Evolutionary conservation across 1,140 invertebrate species (phyloP), one percentile per base, ranked within the genome.

Genomic region (Saccostrea echinata): DNA sequence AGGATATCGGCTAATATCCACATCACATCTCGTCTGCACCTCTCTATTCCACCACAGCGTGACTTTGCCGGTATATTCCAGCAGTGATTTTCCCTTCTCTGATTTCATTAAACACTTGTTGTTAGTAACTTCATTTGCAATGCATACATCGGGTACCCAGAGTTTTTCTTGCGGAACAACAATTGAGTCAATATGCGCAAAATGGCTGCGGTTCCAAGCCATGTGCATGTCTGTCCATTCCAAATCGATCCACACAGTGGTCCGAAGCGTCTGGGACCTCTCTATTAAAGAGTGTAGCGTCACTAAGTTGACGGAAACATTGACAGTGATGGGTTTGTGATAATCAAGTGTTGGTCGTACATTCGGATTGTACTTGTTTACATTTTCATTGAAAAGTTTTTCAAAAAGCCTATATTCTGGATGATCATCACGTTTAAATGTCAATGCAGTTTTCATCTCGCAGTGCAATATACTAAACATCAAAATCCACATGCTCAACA

Each of bases 1-100:
- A 30, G 86, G 86, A 30, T 88, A 88, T 52, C 51, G 64, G 18
- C 43, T 71, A 12, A 86, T 86, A 30, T 86, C 84, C 8, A 86
- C 68, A 13, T 86, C 33, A 52, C 84, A 86, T 71, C 35, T 24
- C 4, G 61, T 86, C 51, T 71, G 61, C 4, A 86, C 35, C 13
- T 52, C 61, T 27, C 51, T 68, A 21, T 55, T 52, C 30, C 30
- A 43, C 61, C 64, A 86, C 13, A n/a, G 27, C 12, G 53, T 76
- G 9, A 76, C 53, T 12, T 35, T n/a, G 8, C 84, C 84, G 21
- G 35, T 86, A 24, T n/a, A 27, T 12, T 86, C 30, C 21, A 86
- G 9, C 43, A 86, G 24, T 27, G 68, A 16, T 27, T 86, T 51
- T 71, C 30, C 83, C 9, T 84, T 30, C 11, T 68, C 61, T 12